Conservation (phyloP, 2,797 vertebrate species). For the Smutsia temminckii region DNA sequence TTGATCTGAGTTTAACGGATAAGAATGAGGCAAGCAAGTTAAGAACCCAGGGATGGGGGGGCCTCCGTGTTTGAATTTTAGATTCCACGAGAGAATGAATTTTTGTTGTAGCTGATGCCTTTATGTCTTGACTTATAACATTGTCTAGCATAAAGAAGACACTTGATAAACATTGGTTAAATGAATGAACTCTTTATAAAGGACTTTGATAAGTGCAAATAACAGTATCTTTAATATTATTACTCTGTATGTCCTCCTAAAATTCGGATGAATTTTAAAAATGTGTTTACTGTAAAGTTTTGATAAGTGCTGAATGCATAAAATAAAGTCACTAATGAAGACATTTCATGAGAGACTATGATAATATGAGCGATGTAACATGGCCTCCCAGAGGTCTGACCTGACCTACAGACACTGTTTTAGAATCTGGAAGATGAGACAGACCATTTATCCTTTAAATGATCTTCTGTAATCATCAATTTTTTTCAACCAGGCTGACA, state of each 20-base stretch:
- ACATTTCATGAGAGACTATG: neutral
- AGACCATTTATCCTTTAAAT: constrained; percentile 10
- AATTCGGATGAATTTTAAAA: neutral
- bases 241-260: neutral
- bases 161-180: neutral
- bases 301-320: neutral
- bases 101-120: neutral
- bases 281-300: neutral
- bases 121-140: neutral
- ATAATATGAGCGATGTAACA: neutral
- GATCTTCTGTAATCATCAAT: constrained; percentile 18
- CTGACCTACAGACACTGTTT: neutral
- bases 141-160: neutral
- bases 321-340: neutral
- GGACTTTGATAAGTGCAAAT: neutral
- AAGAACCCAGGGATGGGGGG: neutral
- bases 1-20: neutral
- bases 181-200: neutral
- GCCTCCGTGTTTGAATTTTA: neutral
- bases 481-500: neutral
- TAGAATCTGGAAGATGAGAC: neutral
- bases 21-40: neutral
- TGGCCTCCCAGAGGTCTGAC: neutral
- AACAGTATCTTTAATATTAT: neutral
- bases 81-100: neutral